Evolutionary conservation across 1,140 invertebrate species (phyloP), one percentile per base, ranked within the genome.

Genomic region (Acromyrmex echinatior): DNA sequence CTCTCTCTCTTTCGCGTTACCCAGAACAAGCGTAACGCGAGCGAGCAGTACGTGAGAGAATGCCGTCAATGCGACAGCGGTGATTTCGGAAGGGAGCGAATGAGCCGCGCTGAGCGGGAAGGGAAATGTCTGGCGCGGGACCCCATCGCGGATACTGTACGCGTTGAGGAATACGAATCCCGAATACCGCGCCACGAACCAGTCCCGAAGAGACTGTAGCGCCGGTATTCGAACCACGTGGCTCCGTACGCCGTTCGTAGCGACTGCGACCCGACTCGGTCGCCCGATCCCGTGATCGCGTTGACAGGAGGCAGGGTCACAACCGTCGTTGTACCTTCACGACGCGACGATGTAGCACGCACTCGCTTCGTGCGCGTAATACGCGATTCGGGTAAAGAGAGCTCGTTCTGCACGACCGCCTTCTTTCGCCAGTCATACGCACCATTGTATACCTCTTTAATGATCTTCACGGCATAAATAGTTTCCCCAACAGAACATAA

Each of bases 21-120:
- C 86, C 90, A 90, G 92, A 92, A 93, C 91, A 88, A 90, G 90
- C 86, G 90, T 87, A 91, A 93, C 92, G 91, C 91, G 90, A 89
- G 88, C 87, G 86, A 87, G 85, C 74, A 89, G 87, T 89, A 95
- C 95, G 94, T 95, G 95, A 95, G 93, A 92, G 94, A 95, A 95
- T 95, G 94, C 93, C 92, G 92, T 91, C 92, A 92, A 94, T 93
- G 92, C 87, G 78, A 90, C 45, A 63, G 73, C 90, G 80, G 85
- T 65, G 88, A 88, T 91, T 91, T 91, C 85, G 82, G 70, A 77
- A 86, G 84, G 66, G 85, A 84, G 56, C 79, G 84, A 79, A 80
- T 56, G 81, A 87, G 66, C 53, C 78, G 81, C 76, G 53, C 49
- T 31, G 60, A 76, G 56, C 51, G 77, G 77, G 77, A 62, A 88